Base-by-base conservation (phyloP, 2,113 vertebrate species). In the Laterallus jamaicensis region DNA sequence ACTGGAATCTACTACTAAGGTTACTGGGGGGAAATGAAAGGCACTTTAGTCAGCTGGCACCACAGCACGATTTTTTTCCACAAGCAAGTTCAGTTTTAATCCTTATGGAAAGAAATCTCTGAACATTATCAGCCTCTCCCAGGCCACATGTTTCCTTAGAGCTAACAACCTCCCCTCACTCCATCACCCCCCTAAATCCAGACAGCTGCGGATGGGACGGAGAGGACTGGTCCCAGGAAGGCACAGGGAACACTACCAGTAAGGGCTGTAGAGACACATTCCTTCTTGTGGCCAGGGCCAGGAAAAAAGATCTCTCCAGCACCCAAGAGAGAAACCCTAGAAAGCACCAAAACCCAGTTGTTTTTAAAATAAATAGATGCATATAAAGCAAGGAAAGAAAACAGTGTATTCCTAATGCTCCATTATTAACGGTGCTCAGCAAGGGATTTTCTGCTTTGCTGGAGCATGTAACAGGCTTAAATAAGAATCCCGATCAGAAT, bases 371-470 rank as follows among this genome's bases (percentile, higher is more conserved):
- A 94, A 91, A 93, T 50, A 90, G 35, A 90, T 93, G 29, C 18
- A 31, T 29, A 83, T 58, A 76, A 82, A 75, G 69, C 86, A 81
- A 95, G 80, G 12, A 83, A 93, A 94, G 80, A 64, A 94, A 94
- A 93, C 66, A 91, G 71, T 62, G 54, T 88, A 63, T 92, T 91
- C 88, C 54, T 96, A 96, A 95, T 92, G 70, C 95, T 89, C 77
- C 93, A 88, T 94, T 95, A 97, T 91, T 64, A 95, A 94, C 37
- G 62, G 95, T 96, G 70, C 95, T 96, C 88, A 95, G 83, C 3
- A 37, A 84, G 77, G 83, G 95, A 96, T 94, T 96, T 96, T 96
- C 95, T 95, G 92, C 83, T 96, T 94, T 96, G 67, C 93, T 94
- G 88, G 81, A 93, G 92, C 92, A 93, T 91, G 83, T 88, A 96